These are phyloP conservation scores for Pogona vitticeps DNA, from an alignment of 2,113 vertebrate genomes.

Conservation along the genomic window DNA sequence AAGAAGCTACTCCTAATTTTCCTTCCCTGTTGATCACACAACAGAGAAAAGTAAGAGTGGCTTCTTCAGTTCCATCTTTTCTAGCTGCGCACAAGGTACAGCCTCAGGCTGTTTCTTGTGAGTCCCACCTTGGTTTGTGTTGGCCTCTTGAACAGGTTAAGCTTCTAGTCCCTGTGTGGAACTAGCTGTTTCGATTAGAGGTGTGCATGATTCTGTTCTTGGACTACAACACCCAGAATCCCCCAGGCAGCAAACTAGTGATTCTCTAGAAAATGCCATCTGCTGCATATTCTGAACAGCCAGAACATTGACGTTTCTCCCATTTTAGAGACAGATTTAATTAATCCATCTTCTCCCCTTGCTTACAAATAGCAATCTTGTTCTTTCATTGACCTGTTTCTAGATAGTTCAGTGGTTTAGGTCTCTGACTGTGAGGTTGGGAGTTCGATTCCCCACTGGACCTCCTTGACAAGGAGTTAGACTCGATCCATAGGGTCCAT, in stretches of 20 bases:
- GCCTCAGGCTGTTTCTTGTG: conserved; percentile 33
- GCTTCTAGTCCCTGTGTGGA: conserved; percentile 32
- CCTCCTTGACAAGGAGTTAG: too few species aligned
- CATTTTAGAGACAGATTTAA: background rate
- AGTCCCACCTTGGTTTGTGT: conserved; percentile 38
- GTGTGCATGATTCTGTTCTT: too few species aligned
- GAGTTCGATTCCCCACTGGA: too few species aligned
- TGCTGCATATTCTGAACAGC: background rate
- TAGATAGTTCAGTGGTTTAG: too few species aligned
- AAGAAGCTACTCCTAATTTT: conserved; percentile 44
- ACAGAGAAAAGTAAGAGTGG: conserved; percentile 48
- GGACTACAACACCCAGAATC: too few species aligned
- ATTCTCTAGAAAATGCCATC: too few species aligned
- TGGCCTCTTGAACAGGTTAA: conserved; percentile 38
- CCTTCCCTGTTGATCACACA: conserved; percentile 40
- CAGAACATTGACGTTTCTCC: background rate
- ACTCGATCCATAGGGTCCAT: too few species aligned
- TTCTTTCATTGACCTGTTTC: fast-evolving
- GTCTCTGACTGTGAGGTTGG: too few species aligned
- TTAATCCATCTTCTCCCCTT: background rate
- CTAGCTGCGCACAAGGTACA: conserved; percentile 36
- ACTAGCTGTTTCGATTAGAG: background rate
- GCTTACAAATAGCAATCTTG: background rate
- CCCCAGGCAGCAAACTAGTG: too few species aligned
- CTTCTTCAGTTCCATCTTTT: conserved; percentile 43